Percentiles rank a stretch among this genome's conserved stretches.
These are phyloP conservation scores for Drosophila gunungcola DNA, from an alignment of 1,140 invertebrate species.

Conservation along the genomic window DNA sequence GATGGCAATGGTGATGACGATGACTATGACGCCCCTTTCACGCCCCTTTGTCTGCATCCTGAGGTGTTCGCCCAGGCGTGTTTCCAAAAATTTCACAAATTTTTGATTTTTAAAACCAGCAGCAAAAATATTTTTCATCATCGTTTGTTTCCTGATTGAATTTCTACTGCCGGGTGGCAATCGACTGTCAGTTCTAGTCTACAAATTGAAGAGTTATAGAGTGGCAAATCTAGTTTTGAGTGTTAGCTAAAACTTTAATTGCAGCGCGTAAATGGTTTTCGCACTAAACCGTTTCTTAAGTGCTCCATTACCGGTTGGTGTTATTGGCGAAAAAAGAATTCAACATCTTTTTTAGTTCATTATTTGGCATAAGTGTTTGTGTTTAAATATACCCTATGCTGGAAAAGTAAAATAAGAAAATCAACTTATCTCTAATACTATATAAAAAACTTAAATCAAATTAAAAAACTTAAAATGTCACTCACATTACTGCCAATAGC, in stretches of 20 bases:
- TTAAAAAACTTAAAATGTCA: too few relatives aligned
- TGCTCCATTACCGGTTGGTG: conserved; percentile 2
- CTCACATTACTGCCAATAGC: too few relatives aligned
- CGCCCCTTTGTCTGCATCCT: conserved; percentile 47
- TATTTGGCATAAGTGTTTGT: not conserved
- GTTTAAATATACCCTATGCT: too few relatives aligned
- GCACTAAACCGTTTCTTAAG: conserved; percentile 26
- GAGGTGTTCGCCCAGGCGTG: conserved; percentile 9
- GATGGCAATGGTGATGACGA: conserved; percentile 18
- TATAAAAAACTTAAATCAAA: too few relatives aligned
- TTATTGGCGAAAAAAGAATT: not conserved
- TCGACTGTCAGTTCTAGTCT: conserved; percentile 7
- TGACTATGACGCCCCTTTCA: not conserved
- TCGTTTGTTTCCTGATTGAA: conserved; percentile 75
- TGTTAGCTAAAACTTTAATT: conserved; percentile 35
- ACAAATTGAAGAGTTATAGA: conserved; percentile 36
- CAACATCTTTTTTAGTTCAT: not conserved
- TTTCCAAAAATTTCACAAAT: conserved; percentile 61
- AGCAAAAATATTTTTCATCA: conserved; percentile 78
- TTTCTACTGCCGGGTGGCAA: conserved; percentile 30
- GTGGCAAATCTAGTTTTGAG: conserved; percentile 29
- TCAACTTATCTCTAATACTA: too few relatives aligned
- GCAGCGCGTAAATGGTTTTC: conserved; percentile 33
- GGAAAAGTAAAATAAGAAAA: too few relatives aligned
- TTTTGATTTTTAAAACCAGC: conserved; percentile 57